Base-by-base conservation (phyloP, 2,113 vertebrate genomes). In the Pseudopipra pipra region DNA sequence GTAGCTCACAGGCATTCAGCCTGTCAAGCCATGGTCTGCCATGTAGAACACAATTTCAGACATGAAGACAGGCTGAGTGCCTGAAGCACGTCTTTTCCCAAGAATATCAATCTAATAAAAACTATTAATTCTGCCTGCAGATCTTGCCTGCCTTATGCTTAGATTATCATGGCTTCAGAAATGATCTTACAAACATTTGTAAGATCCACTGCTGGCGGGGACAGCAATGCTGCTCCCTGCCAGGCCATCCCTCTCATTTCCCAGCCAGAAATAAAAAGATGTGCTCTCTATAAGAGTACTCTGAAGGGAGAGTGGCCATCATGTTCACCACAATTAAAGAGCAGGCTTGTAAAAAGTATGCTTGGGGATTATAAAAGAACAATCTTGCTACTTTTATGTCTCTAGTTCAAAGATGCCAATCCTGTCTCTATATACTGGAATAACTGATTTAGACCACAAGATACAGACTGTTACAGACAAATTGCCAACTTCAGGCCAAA, bases 261-360 rank as follows among this genome's bases (percentile, higher is more conserved):
- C 75, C 80, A 63, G 88, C 83, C 93, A 96, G 97, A 96, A 97
- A 96, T 97, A 95, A 96, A 86, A 70, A 73, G 71, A 87, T 85
- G 82, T 89, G 59, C 41, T 95, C 83, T 62, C 15, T 63, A 41
- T 37, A 67, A 89, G 80, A 94, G 61, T 41, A 22, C 96, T 97
- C 96, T 95, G 96, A 97, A 97, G 88, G 76, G 31, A 96, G 44
- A 54, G 47, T 93, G 88, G 80, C 91, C 90, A 95, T 75, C 90
- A 71, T 81, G 39, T 35, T 85, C 82, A 79, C 85, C 97, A 81
- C 93, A 97, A 98, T 98, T 98, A 98, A 96, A 98, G 97, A 95
- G 94, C 63, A 90, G 73, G 80, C 96, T 96, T 96, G 94, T 97
- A 97, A 95, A 95, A 96, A 97, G 93, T 95, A 95, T 95, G 89